Conservation (phyloP, 2,113 vertebrate genomes). For the Cranoglanis bouderius region DNA sequence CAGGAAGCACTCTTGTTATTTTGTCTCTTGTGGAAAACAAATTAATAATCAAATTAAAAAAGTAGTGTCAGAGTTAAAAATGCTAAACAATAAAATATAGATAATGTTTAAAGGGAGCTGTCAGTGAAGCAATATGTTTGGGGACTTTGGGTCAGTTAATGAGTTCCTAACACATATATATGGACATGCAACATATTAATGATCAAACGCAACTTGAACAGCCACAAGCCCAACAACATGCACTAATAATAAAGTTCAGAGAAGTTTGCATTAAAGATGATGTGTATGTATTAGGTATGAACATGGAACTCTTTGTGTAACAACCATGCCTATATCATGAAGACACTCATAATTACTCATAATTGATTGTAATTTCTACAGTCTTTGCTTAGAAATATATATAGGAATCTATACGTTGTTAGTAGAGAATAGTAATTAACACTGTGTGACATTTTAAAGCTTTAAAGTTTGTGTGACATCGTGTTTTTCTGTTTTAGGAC, state of each 20-base stretch:
- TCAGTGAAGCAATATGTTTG: not conserved
- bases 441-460: not conserved
- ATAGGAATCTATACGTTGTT: not conserved
- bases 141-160: not conserved
- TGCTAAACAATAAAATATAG: not conserved
- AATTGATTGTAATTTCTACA: not conserved
- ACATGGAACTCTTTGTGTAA: not conserved
- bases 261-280: not conserved
- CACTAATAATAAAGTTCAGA: not conserved
- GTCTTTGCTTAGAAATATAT: not conserved
- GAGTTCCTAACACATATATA: not conserved
- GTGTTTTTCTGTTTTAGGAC: constrained; percentile 72
- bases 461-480: not conserved
- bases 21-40: not conserved
- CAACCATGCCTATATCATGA: not conserved
- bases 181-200: not conserved
- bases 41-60: not conserved
- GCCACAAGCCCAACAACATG: not conserved
- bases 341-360: not conserved
- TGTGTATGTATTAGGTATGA: not conserved
- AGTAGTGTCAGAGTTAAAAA: not conserved
- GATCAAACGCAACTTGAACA: not conserved
- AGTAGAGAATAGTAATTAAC: not conserved
- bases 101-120: not conserved
- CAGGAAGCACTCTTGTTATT: too few species aligned